Percentiles rank a stretch among this genome's conserved stretches.
These are phyloP conservation scores for Abscondita cerata DNA, from an alignment of 2,888 invertebrate species.

Conservation along the genomic window DNA sequence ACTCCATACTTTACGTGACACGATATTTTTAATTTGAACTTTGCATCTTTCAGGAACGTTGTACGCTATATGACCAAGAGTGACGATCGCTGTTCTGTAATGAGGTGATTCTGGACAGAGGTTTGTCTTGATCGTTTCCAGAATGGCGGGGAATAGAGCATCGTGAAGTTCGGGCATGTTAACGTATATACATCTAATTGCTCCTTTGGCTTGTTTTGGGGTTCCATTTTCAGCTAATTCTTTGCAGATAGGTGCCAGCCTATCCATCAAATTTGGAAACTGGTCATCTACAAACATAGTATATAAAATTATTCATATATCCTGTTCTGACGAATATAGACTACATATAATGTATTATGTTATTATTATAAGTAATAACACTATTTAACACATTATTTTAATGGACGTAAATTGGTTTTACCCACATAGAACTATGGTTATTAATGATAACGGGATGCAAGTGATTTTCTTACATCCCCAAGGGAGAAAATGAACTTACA, in stretches of 20 bases:
- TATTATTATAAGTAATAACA: too few species aligned
- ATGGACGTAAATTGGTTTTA: too few species aligned
- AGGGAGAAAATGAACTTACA: too few species aligned
- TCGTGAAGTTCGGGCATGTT: slow-evolving; percentile 78
- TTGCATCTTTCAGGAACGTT: slow-evolving; percentile 90
- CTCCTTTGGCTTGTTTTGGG: slow-evolving; percentile 96
- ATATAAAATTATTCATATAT: too few species aligned
- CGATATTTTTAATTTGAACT: slow-evolving; percentile 90
- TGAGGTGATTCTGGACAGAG: slow-evolving; percentile 77
- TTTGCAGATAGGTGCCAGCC: slow-evolving; percentile 85
- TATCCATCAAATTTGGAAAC: slow-evolving; percentile 77
- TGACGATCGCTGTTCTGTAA: slow-evolving; percentile 93
- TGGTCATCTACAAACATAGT: slow-evolving; percentile 72
- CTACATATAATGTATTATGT: too few species aligned
- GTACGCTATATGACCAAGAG: slow-evolving; percentile 93
- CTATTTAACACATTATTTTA: too few species aligned
- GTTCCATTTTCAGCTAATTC: slow-evolving; percentile 89
- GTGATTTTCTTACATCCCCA: too few species aligned
- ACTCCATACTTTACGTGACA: slow-evolving; percentile 86
- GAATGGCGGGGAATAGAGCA: slow-evolving; percentile 80
- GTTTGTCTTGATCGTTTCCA: slow-evolving; percentile 80
- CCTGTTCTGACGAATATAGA: too few species aligned
- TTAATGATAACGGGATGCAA: too few species aligned
- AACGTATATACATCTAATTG: slow-evolving; percentile 89
- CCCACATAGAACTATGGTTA: too few species aligned